Percentiles rank a stretch among this genome's conserved stretches.
These are phyloP conservation scores for Halyomorpha halys DNA, from an alignment of 1,140 invertebrate species.

Conservation along the genomic window DNA sequence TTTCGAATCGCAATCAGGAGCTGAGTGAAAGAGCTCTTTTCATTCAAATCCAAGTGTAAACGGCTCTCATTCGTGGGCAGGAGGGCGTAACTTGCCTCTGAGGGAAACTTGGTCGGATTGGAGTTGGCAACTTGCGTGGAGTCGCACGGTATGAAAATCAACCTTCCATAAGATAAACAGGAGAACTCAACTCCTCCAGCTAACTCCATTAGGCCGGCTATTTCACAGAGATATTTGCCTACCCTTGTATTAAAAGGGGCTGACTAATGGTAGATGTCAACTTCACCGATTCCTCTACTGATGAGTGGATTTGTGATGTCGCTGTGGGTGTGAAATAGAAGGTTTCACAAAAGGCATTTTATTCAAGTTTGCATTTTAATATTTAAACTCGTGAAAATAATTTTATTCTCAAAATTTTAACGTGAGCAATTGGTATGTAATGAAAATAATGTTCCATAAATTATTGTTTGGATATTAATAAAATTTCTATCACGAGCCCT, in stretches of 20 bases:
- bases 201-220: constrained; percentile 7
- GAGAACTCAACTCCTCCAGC: constrained; percentile 5
- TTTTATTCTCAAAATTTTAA: too few relatives aligned
- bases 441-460: too few relatives aligned
- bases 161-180: constrained; percentile 19
- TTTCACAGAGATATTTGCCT: constrained; percentile 8
- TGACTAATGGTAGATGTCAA: neutral
- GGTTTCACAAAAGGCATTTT: too few relatives aligned
- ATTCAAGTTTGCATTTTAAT: too few relatives aligned
- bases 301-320: neutral
- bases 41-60: constrained; percentile 16
- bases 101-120: constrained; percentile 12
- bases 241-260: constrained; percentile 1
- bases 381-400: too few relatives aligned
- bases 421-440: too few relatives aligned
- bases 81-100: neutral
- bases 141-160: constrained; percentile 14
- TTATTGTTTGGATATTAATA: too few relatives aligned
- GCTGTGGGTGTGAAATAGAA: too few relatives aligned
- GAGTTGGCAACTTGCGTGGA: constrained; percentile 10
- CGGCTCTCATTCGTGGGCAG: constrained; percentile 10
- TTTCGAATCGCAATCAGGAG: constrained; percentile 12
- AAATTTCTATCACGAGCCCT: too few relatives aligned
- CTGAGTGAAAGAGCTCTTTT: neutral
- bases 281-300: neutral